phyloP scores from a whole-genome alignment of 2,888 invertebrate genomes.

The Argyresthia albistria region DNA sequence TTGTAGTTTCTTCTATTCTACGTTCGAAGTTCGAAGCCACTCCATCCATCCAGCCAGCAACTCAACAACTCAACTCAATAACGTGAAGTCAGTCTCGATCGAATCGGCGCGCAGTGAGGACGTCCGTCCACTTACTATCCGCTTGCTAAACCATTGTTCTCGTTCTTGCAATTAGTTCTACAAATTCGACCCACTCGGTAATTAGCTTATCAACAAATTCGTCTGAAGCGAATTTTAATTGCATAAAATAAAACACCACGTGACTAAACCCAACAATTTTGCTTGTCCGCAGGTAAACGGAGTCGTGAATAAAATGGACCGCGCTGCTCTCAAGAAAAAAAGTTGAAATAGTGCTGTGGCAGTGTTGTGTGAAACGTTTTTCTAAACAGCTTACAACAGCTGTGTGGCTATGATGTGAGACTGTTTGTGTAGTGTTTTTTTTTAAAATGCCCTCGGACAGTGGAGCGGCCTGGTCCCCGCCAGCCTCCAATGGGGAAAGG shows the following conservation, averaged over 20 bases:
- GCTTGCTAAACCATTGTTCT: neutral
- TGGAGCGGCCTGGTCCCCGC: conserved; percentile 64
- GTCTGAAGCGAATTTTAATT: neutral
- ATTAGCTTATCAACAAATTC: neutral
- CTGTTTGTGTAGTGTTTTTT: conserved; percentile 28
- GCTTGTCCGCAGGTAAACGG: conserved; percentile 41
- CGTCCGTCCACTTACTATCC: conserved; percentile 14
- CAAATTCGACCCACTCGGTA: too few relatives aligned
- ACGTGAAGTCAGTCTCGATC: conserved; percentile 24
- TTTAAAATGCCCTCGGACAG: conserved; percentile 61
- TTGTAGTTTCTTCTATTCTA: too few relatives aligned
- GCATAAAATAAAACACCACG: conserved; percentile 2
- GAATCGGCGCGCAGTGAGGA: conserved; percentile 29
- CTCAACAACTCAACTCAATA: too few relatives aligned
- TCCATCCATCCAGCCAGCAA: too few relatives aligned
- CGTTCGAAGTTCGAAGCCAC: neutral
- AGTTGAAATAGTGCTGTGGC: too few relatives aligned
- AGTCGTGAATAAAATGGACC: conserved; percentile 39
- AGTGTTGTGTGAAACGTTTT: too few relatives aligned
- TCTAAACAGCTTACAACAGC: conserved; percentile 26
- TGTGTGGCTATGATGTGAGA: conserved; percentile 47
- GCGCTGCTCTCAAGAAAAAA: conserved; percentile 20
- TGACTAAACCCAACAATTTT: conserved; percentile 15
- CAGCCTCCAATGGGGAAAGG: conserved; percentile 58
- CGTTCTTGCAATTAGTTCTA: neutral